Evolutionary conservation across 2,113 vertebrate species (phyloP), one percentile per base, ranked within the genome.

Genomic region (Sigmodon hispidus): DNA sequence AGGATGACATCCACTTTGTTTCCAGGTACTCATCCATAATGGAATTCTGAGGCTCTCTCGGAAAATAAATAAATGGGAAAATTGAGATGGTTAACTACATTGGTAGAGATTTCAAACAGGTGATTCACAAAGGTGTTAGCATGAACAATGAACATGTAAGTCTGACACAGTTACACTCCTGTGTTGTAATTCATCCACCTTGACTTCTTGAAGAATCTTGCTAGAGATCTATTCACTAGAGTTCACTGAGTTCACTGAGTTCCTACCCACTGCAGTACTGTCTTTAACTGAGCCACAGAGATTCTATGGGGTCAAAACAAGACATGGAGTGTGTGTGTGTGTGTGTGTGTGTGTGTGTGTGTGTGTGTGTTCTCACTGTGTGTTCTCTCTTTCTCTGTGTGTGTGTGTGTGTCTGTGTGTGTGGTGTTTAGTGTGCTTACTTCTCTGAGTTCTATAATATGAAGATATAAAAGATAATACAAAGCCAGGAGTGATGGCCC

Each of bases 1-100:
- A 77, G 36, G 4, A 93, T 96, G 85, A 92, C 72, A 96, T 70
- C 80, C 29, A 90, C 40, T 87, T 83, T 75, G 43, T 63, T 90
- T 93, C 80, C 55, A 91, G 87, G 67, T 89, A 36, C 80, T 96
- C 91, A 96, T 84, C 79, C 31, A 81, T 26, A 75, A 22, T 80
- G 63, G 94, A 36, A 48, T 61, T 95, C 80, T 36, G 7, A 48
- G 26, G 59, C 45, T 85, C 45, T 90, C 69, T 95, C 84, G 55
- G 84, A 94, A 89, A 87, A 95, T 76, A 85, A 50, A 86, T 67
- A 86, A 67, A 95, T 63, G n/a, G 95, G 48, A 90, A 91, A 91
- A 83, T 40, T 29, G 36, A 31, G 36, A 90, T 50, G 86, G 67
- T 31, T 93, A 83, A 89, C 72, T 73, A 95, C 21, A 87, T 29